Conservation (phyloP, 1,140 invertebrate genomes). For the Ridgeia piscesae region DNA sequence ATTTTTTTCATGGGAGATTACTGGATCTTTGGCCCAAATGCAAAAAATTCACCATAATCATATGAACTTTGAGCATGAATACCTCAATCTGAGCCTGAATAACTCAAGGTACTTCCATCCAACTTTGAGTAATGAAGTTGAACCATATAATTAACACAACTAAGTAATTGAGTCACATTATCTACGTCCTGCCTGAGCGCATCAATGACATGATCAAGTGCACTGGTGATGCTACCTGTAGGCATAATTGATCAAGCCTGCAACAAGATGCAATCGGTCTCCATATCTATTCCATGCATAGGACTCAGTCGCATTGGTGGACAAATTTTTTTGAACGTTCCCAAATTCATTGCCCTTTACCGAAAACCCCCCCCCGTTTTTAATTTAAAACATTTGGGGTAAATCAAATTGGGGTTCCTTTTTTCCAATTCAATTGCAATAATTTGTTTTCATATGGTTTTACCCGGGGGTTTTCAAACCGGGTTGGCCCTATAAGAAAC, state of each 20-base stretch:
- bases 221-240: not conserved
- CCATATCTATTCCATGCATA: not conserved
- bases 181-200: not conserved
- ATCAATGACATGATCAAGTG: not conserved
- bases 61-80: too few species aligned
- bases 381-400: too few species aligned
- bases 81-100: too few species aligned
- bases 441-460: too few species aligned
- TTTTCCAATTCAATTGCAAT: too few species aligned
- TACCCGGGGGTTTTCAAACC: too few species aligned
- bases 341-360: too few species aligned
- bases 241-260: not conserved
- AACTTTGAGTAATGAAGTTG: not conserved
- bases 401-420: too few species aligned
- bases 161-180: not conserved
- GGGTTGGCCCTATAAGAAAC: too few species aligned
- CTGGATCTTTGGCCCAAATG: too few species aligned
- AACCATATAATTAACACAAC: not conserved
- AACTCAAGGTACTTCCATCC: not conserved
- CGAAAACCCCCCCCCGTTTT: not conserved
- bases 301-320: not conserved
- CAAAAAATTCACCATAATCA: too few species aligned
- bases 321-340: not conserved
- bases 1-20: too few species aligned
- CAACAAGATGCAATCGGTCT: not conserved